Base-by-base conservation (phyloP, 2,888 invertebrate genomes). In the Oscheius sp. region DNA sequence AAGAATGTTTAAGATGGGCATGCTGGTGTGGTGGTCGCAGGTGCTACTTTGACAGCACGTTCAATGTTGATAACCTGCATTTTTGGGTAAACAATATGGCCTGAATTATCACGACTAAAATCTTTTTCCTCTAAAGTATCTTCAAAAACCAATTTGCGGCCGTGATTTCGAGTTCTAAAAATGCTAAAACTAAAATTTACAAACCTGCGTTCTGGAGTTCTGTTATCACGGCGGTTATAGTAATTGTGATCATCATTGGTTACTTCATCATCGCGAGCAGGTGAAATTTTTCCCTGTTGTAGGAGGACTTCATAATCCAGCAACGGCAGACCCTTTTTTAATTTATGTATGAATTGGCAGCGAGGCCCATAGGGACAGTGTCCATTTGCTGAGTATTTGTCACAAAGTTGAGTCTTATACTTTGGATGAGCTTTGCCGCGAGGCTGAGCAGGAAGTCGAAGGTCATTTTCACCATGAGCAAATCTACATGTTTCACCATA, bases 401-500 rank as follows among this genome's bases (percentile, higher is more conserved):
- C 80, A 46, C 80, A 80, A 66, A 80, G 46, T 58, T 78, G 78
- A 15, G 80, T 80, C 69, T 80, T 80, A 70, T 80, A 80, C 69
- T 80, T 80, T 8, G 80, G 80, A 70, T 80, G 80, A 27, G 76
- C 74, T 57, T 78, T 76, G 12, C 80, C 80, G 25, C 80, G 78
- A 53, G 78, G 80, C 68, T 80, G 79, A 6, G 72, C 71, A 29
- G 80, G 80, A 66, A 80, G 76, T 20, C 84, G 70, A 57, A 84
- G 71, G 52, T 84, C 84, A 45, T 79, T 74, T 45, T 82, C 84
- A 25, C 84, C 84, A 63, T 84, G 84, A 42, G 84, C 84, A 66
- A 84, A 84, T 23, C 82, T 71, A 58, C 84, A 84, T 15, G 77
- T 64, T 25, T 80, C 75, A 23, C 82, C 84, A 68, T 84, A 84